A percentile compares a stretch with the other conserved stretches of the same genome.
Conservation (phyloP, 2,888 invertebrate genomes). For the Lordiphosa fenestrarum region DNA sequence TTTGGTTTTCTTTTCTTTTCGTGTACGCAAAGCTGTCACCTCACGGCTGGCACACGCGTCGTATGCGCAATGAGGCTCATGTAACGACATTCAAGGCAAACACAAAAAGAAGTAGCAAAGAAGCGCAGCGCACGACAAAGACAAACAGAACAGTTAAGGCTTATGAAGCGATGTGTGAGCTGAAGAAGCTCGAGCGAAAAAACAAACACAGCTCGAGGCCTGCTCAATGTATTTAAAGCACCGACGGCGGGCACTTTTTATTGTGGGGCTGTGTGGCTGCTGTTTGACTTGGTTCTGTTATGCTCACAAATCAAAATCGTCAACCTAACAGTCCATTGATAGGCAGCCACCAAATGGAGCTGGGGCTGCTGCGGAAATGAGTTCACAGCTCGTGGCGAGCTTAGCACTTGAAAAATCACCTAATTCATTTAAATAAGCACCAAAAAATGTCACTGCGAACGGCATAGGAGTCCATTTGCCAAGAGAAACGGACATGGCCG, state of each 20-base stretch:
- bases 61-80: conserved; percentile 37
- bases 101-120: conserved; percentile 13
- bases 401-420: conserved; percentile 76
- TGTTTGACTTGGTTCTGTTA: conserved; percentile 1
- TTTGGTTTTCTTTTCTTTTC: conserved; percentile 11
- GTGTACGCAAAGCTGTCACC: conserved; percentile 41
- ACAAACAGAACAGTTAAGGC: conserved; percentile 31
- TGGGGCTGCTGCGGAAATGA: conserved; percentile 58
- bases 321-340: conserved; percentile 59
- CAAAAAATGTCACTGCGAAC: conserved; percentile 51
- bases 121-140: conserved; percentile 22
- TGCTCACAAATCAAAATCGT: conserved; percentile 30
- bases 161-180: conserved; percentile 33
- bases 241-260: conserved; percentile 31
- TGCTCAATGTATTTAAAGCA: conserved; percentile 38
- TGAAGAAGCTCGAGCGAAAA: conserved; percentile 9
- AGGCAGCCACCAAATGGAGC: conserved; percentile 41
- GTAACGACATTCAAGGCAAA: conserved; percentile 26
- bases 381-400: conserved; percentile 68
- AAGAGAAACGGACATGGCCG: conserved; percentile 33
- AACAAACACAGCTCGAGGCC: conserved; percentile 12
- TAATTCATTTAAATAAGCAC: conserved; percentile 76
- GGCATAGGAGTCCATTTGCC: conserved; percentile 49
- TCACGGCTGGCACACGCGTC: conserved; percentile 48
- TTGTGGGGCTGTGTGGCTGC: conserved; percentile 4